Evolutionary conservation across 2,797 vertebrate genomes (phyloP).

Genomic region (Dallia pectoralis): DNA sequence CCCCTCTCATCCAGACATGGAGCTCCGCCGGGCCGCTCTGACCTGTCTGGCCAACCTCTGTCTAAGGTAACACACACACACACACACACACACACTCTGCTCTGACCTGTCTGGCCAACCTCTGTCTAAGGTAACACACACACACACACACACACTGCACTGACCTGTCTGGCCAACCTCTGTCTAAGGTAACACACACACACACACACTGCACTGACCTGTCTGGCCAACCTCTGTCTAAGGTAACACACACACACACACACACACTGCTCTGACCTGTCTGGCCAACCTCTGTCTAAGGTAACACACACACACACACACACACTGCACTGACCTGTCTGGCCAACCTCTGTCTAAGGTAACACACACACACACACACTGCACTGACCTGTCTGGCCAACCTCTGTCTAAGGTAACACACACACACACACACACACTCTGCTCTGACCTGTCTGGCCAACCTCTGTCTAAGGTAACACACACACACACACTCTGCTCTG

Average conservation of each 20-base stretch:
- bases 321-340: constrained; percentile 81
- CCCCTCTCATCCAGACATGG: constrained; percentile 76
- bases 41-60: constrained; percentile 92
- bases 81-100: constrained; percentile 55
- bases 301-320: constrained; percentile 59
- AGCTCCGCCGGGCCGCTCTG: constrained; percentile 83
- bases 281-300: constrained; percentile 93
- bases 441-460: constrained; percentile 90
- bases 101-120: constrained; percentile 87
- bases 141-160: constrained; percentile 55
- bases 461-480: constrained; percentile 86
- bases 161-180: constrained; percentile 90
- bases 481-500: neutral
- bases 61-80: constrained; percentile 76
- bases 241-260: constrained; percentile 68
- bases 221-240: constrained; percentile 92
- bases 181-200: constrained; percentile 82
- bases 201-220: constrained; percentile 74
- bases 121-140: constrained; percentile 85
- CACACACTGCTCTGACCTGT: constrained; percentile 77
- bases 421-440: constrained; percentile 26
- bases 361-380: constrained; percentile 37
- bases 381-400: constrained; percentile 90
- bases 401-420: constrained; percentile 86
- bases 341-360: constrained; percentile 94